Conservation (phyloP, 2,113 vertebrate species). For the Antechinus stuartii region DNA sequence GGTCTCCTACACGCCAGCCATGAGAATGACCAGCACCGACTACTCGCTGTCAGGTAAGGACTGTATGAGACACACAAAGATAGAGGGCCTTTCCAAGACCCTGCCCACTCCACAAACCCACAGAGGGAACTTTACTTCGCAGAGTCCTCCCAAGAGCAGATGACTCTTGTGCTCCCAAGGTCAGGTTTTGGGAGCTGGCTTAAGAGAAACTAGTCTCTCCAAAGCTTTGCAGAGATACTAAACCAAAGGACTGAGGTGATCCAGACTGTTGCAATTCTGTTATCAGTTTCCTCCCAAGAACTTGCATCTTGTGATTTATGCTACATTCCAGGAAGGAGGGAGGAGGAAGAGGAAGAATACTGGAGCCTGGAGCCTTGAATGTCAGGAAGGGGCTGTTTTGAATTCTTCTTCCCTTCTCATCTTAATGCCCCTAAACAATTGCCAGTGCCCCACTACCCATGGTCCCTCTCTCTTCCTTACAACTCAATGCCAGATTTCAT, state of each 20-base stretch:
- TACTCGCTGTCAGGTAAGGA: constrained; percentile 96
- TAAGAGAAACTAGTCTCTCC: background rate
- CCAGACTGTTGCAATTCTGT: background rate
- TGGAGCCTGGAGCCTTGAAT: background rate
- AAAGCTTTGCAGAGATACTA: background rate
- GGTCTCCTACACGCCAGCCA: constrained; percentile 95
- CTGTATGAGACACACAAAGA: background rate
- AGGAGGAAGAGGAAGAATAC: background rate
- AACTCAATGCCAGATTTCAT: background rate
- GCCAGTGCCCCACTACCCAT: background rate
- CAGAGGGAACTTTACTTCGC: background rate
- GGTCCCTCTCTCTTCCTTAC: background rate
- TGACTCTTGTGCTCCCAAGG: background rate
- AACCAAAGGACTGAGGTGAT: background rate
- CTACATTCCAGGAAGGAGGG: background rate
- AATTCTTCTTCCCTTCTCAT: background rate
- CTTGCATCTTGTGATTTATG: background rate
- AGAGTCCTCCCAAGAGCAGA: background rate
- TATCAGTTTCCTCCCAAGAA: background rate
- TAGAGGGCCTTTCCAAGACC: background rate
- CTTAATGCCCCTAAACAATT: background rate
- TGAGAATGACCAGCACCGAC: constrained; percentile 95
- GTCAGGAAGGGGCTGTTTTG: background rate
- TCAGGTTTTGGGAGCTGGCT: background rate
- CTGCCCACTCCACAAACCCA: background rate